phyloP scores from a whole-genome alignment of 2,113 vertebrate genomes.

The Daubentonia madagascariensis region DNA sequence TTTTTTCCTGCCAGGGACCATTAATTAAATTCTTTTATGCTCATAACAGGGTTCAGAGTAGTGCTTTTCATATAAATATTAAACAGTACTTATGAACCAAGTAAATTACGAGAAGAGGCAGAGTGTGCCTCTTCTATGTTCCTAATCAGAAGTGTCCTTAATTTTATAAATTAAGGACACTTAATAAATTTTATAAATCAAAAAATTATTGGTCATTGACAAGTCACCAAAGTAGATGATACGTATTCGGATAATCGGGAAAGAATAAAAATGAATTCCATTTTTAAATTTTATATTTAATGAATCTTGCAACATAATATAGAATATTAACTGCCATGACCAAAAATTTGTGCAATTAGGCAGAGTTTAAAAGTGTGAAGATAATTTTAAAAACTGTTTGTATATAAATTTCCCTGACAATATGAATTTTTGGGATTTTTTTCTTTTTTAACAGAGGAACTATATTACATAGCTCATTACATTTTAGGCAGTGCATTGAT shows the following conservation, averaged over 20 bases:
- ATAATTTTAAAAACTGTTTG: not conserved
- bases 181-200: too few species aligned
- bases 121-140: not conserved
- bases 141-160: not conserved
- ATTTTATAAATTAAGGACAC: too few species aligned
- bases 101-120: not conserved
- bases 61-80: not conserved
- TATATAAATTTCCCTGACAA: not conserved
- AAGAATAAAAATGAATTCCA: not conserved
- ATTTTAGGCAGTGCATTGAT: not conserved
- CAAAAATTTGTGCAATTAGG: not conserved
- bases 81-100: not conserved
- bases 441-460: not conserved
- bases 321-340: not conserved
- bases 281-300: conserved; percentile 7
- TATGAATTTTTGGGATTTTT: not conserved
- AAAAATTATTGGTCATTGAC: not conserved
- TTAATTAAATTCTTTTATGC: not conserved
- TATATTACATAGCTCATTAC: not conserved
- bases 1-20: not conserved
- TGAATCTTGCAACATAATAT: not conserved
- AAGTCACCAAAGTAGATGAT: not conserved
- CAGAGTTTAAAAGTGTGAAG: not conserved
- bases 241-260: not conserved
- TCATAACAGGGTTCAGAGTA: not conserved